Percentiles rank a stretch among this genome's conserved stretches.
These are phyloP conservation scores for Epizoanthus ramosus DNA, from an alignment of 92 coral and sea anemone species.

Conservation along the genomic window DNA sequence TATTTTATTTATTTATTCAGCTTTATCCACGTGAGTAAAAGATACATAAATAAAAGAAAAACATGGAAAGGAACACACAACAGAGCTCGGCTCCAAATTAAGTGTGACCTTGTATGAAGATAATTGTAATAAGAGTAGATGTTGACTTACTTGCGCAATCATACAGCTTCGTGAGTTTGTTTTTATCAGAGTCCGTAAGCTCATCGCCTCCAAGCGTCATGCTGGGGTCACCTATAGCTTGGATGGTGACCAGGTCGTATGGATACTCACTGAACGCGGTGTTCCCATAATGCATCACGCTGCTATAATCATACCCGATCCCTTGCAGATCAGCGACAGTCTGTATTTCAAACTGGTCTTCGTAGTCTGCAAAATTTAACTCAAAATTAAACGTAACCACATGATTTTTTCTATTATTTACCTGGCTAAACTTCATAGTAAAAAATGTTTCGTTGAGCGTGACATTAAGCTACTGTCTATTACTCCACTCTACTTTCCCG, in stretches of 20 bases:
- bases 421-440: no score
- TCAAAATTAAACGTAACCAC: no score
- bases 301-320: background rate
- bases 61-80: no score
- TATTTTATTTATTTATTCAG: no score
- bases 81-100: no score
- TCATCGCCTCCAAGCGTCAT: background rate
- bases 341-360: background rate
- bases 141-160: constrained; percentile 1
- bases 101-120: no score
- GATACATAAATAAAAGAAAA: no score
- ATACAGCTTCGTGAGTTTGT: background rate
- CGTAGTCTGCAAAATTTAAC: background rate
- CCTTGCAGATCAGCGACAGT: background rate
- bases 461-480: no score
- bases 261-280: background rate
- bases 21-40: no score
- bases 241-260: background rate
- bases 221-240: background rate
- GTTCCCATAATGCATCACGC: background rate
- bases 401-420: no score
- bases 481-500: no score
- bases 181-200: background rate
- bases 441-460: no score
- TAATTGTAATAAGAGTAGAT: background rate